phyloP scores from a whole-genome alignment of 2,113 vertebrate genomes.

The Pampusana beccarii region DNA sequence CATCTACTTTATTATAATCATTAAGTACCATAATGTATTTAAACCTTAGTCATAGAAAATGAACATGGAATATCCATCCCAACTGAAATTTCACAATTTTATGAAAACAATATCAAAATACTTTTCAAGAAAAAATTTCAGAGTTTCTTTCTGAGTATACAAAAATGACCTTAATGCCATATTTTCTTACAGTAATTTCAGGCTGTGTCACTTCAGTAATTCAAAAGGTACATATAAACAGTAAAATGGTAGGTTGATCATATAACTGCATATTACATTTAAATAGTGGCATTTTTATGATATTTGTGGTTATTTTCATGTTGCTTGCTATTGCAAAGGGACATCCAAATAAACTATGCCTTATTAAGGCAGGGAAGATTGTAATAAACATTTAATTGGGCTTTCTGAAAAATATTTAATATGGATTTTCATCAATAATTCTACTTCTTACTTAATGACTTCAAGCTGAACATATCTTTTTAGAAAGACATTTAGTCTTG shows the following conservation, averaged over 20 bases:
- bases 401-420: neutral
- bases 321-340: neutral
- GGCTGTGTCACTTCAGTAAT: neutral
- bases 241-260: neutral
- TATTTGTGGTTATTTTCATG: neutral
- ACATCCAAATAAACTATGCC: neutral
- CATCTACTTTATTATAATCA: neutral
- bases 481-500: conserved; percentile 23
- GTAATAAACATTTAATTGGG: neutral
- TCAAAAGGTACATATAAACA: neutral
- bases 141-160: neutral
- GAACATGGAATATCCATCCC: neutral
- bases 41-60: neutral
- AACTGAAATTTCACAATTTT: neutral
- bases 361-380: neutral
- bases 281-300: neutral
- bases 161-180: neutral
- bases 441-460: neutral
- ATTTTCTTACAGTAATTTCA: neutral
- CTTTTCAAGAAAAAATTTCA: neutral
- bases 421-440: conserved; percentile 9
- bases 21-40: neutral
- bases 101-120: neutral
- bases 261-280: neutral
- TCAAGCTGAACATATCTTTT: neutral